Evolutionary conservation across 2,888 invertebrate species (phyloP).

Genomic region (Chrysina gloriosa): DNA sequence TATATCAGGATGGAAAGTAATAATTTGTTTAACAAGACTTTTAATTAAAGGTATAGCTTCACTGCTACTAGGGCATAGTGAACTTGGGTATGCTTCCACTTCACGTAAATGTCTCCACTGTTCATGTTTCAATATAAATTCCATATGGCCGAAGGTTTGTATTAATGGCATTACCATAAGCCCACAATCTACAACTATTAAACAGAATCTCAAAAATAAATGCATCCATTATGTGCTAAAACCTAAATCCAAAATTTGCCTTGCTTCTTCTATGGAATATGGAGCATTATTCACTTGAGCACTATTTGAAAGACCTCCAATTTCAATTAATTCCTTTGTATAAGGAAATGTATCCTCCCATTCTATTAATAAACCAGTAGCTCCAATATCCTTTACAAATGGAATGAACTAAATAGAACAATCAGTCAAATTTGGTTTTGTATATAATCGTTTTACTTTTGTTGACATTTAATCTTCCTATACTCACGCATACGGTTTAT

Average conservation of each 20-base stretch:
- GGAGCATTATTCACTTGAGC: slow-evolving; percentile 69
- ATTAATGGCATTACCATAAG: slow-evolving; percentile 82
- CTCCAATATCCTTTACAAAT: slow-evolving; percentile 75
- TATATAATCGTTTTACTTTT: not conserved
- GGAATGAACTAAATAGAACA: slow-evolving; percentile 69
- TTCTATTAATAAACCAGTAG: slow-evolving; percentile 84
- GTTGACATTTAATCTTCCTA: slow-evolving; percentile 36
- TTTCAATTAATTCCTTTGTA: slow-evolving; percentile 69
- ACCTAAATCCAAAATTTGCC: slow-evolving; percentile 72
- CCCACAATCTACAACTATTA: slow-evolving; percentile 70
- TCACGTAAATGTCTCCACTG: slow-evolving; percentile 76
- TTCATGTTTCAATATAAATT: slow-evolving; percentile 82
- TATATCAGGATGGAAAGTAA: slow-evolving; percentile 74
- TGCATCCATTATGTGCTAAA: not conserved
- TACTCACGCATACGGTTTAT: slow-evolving; percentile 19
- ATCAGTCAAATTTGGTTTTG: not conserved
- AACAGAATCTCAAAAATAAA: not conserved
- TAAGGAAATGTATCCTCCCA: slow-evolving; percentile 95
- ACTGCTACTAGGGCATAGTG: slow-evolving; percentile 78
- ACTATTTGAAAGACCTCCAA: slow-evolving; percentile 69
- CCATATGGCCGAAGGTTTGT: slow-evolving; percentile 91
- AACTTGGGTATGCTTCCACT: slow-evolving; percentile 74
- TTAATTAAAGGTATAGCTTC: slow-evolving; percentile 72
- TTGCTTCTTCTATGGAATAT: slow-evolving; percentile 77
- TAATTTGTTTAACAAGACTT: slow-evolving; percentile 78